These are phyloP conservation scores for Heliothis subflexa DNA, from an alignment of 1,140 invertebrate genomes.

Conservation along the genomic window DNA sequence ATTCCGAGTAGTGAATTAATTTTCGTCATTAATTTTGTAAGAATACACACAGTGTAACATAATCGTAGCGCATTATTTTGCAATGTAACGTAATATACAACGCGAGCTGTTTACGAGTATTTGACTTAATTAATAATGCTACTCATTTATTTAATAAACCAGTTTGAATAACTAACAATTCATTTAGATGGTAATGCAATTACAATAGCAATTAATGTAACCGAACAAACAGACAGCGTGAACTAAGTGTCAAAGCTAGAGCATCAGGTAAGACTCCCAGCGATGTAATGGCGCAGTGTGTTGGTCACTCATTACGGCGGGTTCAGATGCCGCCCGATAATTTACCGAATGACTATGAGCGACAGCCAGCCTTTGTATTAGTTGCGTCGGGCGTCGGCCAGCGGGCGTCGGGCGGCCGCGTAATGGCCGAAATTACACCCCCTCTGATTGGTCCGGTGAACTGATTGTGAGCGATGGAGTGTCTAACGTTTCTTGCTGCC, in stretches of 20 bases:
- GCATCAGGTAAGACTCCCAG: conserved; percentile 13
- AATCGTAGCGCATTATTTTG: neutral
- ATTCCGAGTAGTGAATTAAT: neutral
- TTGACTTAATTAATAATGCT: too few relatives aligned
- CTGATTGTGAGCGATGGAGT: conserved; percentile 45
- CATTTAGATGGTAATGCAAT: neutral
- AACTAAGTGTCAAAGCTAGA: conserved; percentile 7
- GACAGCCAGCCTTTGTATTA: conserved; percentile 49
- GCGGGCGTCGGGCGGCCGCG: neutral
- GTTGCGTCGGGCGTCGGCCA: conserved; percentile 22
- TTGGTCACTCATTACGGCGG: conserved; percentile 36
- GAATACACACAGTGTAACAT: neutral
- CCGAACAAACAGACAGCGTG: neutral
- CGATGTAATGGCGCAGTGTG: conserved; percentile 3
- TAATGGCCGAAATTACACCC: conserved; percentile 44
- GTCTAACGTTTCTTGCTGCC: conserved; percentile 41
- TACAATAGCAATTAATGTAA: neutral
- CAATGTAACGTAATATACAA: neutral
- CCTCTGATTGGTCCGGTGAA: conserved; percentile 40
- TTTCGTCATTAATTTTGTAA: conserved; percentile 1
- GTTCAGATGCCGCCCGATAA: conserved; percentile 46
- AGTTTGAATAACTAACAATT: neutral
- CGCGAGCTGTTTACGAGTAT: too few relatives aligned
- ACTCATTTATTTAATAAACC: neutral
- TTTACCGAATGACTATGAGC: conserved; percentile 53